A percentile compares a stretch with the other conserved stretches of the same genome.
Conservation (phyloP, 2,888 invertebrate species). For the Morpho helenor region DNA sequence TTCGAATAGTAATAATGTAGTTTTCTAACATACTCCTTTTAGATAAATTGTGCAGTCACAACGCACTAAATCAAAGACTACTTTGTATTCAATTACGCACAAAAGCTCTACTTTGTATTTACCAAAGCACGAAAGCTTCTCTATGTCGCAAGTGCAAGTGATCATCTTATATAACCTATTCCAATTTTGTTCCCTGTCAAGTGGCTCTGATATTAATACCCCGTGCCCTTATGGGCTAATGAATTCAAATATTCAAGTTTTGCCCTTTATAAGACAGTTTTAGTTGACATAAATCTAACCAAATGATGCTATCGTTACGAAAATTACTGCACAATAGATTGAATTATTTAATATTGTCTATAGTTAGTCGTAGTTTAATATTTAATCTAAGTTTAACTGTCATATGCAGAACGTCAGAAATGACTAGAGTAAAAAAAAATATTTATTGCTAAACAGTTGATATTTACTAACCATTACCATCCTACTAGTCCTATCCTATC, state of each 20-base stretch:
- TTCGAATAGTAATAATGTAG: too few species aligned
- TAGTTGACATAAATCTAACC: constrained; percentile 32
- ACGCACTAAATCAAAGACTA: too few species aligned
- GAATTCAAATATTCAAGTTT: constrained; percentile 35
- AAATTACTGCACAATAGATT: constrained; percentile 4
- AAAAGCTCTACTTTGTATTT: background rate
- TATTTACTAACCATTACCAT: too few species aligned
- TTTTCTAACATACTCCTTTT: too few species aligned
- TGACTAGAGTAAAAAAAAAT: too few species aligned
- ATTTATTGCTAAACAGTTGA: too few species aligned
- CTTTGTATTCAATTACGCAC: background rate
- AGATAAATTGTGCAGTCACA: too few species aligned
- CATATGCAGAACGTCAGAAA: background rate
- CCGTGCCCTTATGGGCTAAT: constrained; percentile 30
- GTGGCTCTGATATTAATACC: constrained; percentile 18
- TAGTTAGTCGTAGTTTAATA: background rate
- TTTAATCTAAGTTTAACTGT: background rate
- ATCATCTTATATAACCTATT: constrained; percentile 1
- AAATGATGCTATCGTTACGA: constrained; percentile 16
- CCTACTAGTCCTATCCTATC: too few species aligned
- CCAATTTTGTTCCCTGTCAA: constrained; percentile 11
- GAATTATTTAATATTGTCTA: background rate
- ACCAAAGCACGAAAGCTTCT: background rate
- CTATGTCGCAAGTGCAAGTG: too few species aligned
- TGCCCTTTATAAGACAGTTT: constrained; percentile 32